Evolutionary conservation across 1,140 invertebrate genomes (phyloP).

Genomic region (Drosophila bipectinata): DNA sequence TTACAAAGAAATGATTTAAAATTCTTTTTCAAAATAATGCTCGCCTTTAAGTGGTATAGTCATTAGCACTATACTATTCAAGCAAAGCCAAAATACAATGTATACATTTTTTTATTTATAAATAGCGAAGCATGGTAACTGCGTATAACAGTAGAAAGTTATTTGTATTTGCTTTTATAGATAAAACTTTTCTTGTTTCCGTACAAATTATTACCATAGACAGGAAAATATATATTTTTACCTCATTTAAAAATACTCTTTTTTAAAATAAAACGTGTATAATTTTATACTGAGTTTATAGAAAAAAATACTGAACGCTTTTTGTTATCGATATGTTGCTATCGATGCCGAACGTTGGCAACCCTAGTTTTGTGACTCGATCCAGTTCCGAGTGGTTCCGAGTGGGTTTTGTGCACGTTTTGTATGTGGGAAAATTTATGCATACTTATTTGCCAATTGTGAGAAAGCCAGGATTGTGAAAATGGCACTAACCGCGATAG

Average conservation of each 20-base stretch:
- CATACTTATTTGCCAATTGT: constrained; percentile 34
- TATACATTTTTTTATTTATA: too few species aligned
- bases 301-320: not conserved
- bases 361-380: not conserved
- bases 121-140: too few species aligned
- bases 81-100: too few species aligned
- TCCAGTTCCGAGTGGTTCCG: constrained; percentile 1
- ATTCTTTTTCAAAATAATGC: not conserved
- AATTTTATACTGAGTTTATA: not conserved
- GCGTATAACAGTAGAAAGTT: too few species aligned
- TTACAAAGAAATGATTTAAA: not conserved
- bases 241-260: not conserved
- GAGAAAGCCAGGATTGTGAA: constrained; percentile 36
- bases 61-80: too few species aligned
- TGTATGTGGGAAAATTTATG: constrained; percentile 68
- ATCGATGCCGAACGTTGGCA: constrained; percentile 2
- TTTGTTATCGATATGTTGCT: not conserved
- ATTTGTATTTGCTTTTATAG: too few species aligned
- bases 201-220: too few species aligned
- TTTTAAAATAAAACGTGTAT: not conserved
- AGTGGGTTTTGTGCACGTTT: constrained; percentile 64
- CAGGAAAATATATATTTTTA: too few species aligned
- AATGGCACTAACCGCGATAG: constrained; percentile 19
- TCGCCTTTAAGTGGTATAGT: too few species aligned
- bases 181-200: too few species aligned